Evolutionary conservation across 1,140 invertebrate genomes (phyloP), one percentile per base, ranked within the genome.

Genomic region (Cecropterus lyciades): DNA sequence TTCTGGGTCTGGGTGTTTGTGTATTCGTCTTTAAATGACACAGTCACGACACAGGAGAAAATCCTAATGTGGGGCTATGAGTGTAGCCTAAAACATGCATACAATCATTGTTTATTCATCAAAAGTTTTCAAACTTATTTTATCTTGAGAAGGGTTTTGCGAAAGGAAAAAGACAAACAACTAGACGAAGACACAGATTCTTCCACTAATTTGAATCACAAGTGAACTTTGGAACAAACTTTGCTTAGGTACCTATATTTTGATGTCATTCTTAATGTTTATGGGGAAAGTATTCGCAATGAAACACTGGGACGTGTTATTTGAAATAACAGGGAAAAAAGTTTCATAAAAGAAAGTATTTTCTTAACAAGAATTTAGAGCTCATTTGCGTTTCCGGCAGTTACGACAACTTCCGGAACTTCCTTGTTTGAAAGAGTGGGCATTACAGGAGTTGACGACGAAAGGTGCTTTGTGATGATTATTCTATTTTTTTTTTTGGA

Each of bases 201-300:
- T 60, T 60, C 57, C 57, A 27, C 43, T n/a, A 60, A 60, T 48
- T 60, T 60, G 45, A 45, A 37, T 60, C 45, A 45, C 45, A 60
- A 60, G 49, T 60, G 57, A 60, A 60, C 43, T 45, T 33, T 13
- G 24, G 14, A 46, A 27, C 57, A 48, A 60, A 49, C 57, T 60
- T 60, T 16, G 43, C 27, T 37, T 14, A 43, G 40, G 20, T 6
- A 8, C 27, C n/a, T 33, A 60, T 45, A 48, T 60, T 60, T 60
- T 60, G 57, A 60, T 60, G 57, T 60, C 57, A 45, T 60, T 15
- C 24, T 51, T 60, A 60, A 49, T 60, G 57, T 60, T 60, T 37
- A 48, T 60, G 57, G 45, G 27, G 37, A 60, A 60, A 60, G 57
- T 60, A 60, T 59, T 59, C 33, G 42, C 56, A 14, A 59, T 46